Evolutionary conservation across 2,797 vertebrate species (phyloP).

Genomic region (Premnoplex brunnescens): DNA sequence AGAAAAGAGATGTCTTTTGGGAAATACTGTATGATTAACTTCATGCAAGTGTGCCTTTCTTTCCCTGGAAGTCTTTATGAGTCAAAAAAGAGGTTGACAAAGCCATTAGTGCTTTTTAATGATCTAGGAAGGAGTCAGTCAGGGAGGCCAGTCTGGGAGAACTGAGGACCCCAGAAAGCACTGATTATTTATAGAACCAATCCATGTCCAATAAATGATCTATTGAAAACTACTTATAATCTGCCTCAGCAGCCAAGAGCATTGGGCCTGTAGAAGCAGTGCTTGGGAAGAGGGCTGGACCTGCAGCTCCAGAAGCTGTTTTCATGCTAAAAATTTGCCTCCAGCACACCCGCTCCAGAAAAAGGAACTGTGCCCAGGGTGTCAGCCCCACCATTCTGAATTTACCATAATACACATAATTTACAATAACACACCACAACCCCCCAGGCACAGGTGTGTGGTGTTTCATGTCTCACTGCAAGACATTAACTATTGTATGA

Average conservation of each 20-base stretch:
- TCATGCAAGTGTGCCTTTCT: neutral
- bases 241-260: neutral
- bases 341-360: neutral
- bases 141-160: neutral
- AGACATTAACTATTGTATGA: neutral
- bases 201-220: neutral
- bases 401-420: neutral
- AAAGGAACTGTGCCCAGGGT: neutral
- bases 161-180: neutral
- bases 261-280: neutral
- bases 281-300: neutral
- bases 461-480: neutral
- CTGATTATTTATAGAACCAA: neutral
- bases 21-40: neutral
- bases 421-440: neutral
- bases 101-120: neutral
- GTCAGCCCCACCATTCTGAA: neutral
- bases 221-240: neutral
- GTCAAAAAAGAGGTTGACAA: neutral
- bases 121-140: neutral
- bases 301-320: neutral
- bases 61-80: neutral
- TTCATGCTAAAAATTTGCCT: neutral
- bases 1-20: neutral
- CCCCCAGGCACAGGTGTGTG: fast-evolving